Evolutionary conservation across 2,113 vertebrate species (phyloP), one percentile per base, ranked within the genome.

Genomic region (Fregetta grallaria): DNA sequence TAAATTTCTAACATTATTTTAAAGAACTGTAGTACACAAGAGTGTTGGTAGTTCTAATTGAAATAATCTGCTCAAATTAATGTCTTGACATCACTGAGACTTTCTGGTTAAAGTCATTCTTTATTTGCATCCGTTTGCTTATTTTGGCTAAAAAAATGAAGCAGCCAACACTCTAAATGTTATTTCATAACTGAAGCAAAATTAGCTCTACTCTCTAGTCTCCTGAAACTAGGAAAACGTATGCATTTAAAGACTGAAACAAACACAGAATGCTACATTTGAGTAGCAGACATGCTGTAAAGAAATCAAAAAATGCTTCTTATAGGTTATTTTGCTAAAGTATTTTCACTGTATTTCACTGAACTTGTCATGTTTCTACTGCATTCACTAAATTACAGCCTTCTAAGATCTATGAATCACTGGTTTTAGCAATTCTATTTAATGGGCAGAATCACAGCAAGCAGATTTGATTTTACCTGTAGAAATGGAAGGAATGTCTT

Each of bases 401-500:
- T 78, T 89, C 14, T 67, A 56, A 62, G 59, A 61, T 36, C 17
- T 58, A 52, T 49, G n/a, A 71, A 87, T 79, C 15, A 22, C 13
- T 76, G 0, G 13, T n/a, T 61, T 76, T 75, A 81, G 9, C 12
- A 58, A 70, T 79, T 80, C 49, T 85, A 13, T 79, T 45, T 83
- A 70, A 84, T 26, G 40, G n/a, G 7, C 23, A 87, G 27, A 29
- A 2, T 11, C 23, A 72, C 11, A 86, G n/a, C 19, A 77, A 94
- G 7, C 21, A 81, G 20, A 74, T 73, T 50, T 86, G 53, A 87
- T 74, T 92, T 98, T 96, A 98, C 98, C 98, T 97, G 93, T 91
- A 44, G 96, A 88, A 96, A 94, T 27, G 11, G 84, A 73, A 68
- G 93, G 45, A 26, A 74, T 77, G 15, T 97, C 95, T 49, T 92